Evolutionary conservation across 1,140 invertebrate genomes (phyloP).

Genomic region (Drosophila tsacasi): DNA sequence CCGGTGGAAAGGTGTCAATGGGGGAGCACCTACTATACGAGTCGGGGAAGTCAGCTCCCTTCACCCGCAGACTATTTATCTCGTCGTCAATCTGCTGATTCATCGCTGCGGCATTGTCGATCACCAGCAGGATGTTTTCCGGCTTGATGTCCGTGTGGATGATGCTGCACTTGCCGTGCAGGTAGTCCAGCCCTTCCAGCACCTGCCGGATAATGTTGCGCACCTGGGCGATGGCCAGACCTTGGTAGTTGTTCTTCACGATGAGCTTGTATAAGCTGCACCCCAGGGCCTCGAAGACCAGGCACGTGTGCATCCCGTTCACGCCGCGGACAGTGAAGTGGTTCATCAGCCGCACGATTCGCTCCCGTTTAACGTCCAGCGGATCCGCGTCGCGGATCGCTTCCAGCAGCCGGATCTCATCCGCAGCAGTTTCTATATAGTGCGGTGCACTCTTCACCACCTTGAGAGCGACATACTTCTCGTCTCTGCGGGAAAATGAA

Average conservation of each 20-base stretch:
- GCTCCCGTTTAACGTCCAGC: slow-evolving; percentile 94
- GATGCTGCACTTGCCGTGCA: slow-evolving; percentile 98
- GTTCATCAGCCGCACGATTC: slow-evolving; percentile 98
- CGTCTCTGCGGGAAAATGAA: slow-evolving; percentile 87
- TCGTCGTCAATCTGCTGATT: slow-evolving; percentile 95
- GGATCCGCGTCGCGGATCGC: slow-evolving; percentile 96
- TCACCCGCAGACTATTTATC: slow-evolving; percentile 90
- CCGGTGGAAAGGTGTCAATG: not conserved
- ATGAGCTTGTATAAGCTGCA: slow-evolving; percentile 99
- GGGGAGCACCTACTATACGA: slow-evolving; percentile 78
- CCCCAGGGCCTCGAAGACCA: slow-evolving; percentile 99
- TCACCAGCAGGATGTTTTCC: slow-evolving; percentile 98
- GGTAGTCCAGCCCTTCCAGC: slow-evolving; percentile 97
- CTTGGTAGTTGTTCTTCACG: slow-evolving; percentile 98
- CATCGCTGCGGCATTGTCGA: slow-evolving; percentile 93
- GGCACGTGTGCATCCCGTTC: slow-evolving; percentile 97
- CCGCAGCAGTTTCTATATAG: slow-evolving; percentile 98
- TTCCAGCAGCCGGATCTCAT: slow-evolving; percentile 98
- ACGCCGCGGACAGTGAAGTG: slow-evolving; percentile 99
- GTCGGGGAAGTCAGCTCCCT: slow-evolving; percentile 86
- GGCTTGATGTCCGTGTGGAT: slow-evolving; percentile 99
- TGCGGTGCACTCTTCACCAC: slow-evolving; percentile 99
- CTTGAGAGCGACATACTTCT: slow-evolving; percentile 98
- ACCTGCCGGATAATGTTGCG: slow-evolving; percentile 97
- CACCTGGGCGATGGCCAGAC: slow-evolving; percentile 97